These are phyloP conservation scores for Candoia aspera DNA, from an alignment of 2,113 vertebrate species.

Conservation along the genomic window DNA sequence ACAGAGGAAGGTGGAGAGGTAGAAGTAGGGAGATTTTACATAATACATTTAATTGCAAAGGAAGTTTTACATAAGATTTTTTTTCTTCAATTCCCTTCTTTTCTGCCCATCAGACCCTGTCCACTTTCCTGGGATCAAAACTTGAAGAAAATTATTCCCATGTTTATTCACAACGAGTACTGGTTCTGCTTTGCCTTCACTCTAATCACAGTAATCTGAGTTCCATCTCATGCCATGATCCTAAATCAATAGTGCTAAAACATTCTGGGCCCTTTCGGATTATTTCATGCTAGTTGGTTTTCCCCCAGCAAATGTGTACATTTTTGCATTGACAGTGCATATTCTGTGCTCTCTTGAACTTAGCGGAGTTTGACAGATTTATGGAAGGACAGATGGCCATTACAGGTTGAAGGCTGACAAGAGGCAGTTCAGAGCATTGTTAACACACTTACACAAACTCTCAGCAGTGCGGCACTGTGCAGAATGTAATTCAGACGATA, in stretches of 20 bases:
- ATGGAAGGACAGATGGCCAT: constrained; percentile 95
- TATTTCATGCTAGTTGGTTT: constrained; percentile 57
- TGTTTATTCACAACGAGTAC: constrained; percentile 18
- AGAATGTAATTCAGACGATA: constrained; percentile 87
- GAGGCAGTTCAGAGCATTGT: constrained; percentile 94
- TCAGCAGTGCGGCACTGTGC: constrained; percentile 78
- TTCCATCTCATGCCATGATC: constrained; percentile 55
- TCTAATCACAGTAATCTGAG: constrained; percentile 58
- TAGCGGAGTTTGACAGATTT: constrained; percentile 88
- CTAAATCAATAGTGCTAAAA: constrained; percentile 62
- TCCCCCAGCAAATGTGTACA: constrained; percentile 63
- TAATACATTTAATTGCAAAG: neutral
- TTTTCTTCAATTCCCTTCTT: accelerated
- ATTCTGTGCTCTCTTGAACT: constrained; percentile 78
- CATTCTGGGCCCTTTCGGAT: constrained; percentile 57
- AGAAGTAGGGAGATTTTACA: neutral
- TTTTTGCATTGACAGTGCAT: constrained; percentile 73
- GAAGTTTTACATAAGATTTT: constrained; percentile 19
- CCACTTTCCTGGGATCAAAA: neutral
- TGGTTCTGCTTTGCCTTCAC: constrained; percentile 50
- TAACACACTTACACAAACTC: constrained; percentile 98
- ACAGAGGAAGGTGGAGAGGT: neutral
- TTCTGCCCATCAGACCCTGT: neutral
- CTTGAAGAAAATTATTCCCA: constrained; percentile 39
- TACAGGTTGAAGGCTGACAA: constrained; percentile 94